Base-by-base conservation (phyloP, 2,797 vertebrate species). In the Trachurus trachurus region DNA sequence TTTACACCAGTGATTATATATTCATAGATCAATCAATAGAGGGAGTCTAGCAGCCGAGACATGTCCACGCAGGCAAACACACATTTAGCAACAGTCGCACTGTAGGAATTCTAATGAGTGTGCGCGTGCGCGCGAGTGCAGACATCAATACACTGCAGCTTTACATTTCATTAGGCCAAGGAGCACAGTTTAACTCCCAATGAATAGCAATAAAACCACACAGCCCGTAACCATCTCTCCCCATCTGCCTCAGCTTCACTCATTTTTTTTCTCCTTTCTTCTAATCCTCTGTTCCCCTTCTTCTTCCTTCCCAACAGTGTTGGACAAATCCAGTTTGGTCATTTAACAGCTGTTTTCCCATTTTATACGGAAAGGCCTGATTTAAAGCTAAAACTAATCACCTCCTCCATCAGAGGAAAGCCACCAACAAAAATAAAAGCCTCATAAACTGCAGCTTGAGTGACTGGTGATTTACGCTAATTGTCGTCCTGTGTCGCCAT, bases 11-110 rank as follows among this genome's bases (percentile, higher is more conserved):
- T 77, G 77, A 94, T 94, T 94, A 94, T 88, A 90, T 90, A 95
- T 95, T 94, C 91, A 94, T 90, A 89, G 90, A 94, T 94, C 87
- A 92, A 94, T 95, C 94, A 88, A 94, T 94, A 91, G 64, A 45
- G 60, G 61, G 81, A 90, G 89, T 85, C 84, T 74, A 85, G 84
- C 65, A 76, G 84, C 78, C 73, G 67, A 82, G 84, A 89, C 87
- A 73, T 54, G 74, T 80, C 67, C 74, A 39, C 12, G 29, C 78
- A 71, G 73, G 73, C 82, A 72, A 84, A 86, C 78, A 81, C 85
- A 70, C 76, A 84, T 74, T 82, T 72, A 78, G 71, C 73, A 85
- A 73, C 59, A 70, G 74, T 82, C 70, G 42, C 71, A 78, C 17
- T 72, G 84, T 45, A 75, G 56, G 70, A 88, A 91, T 91, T 59